Conservation (phyloP, 2,113 vertebrate genomes). For the Aramus guarauna region DNA sequence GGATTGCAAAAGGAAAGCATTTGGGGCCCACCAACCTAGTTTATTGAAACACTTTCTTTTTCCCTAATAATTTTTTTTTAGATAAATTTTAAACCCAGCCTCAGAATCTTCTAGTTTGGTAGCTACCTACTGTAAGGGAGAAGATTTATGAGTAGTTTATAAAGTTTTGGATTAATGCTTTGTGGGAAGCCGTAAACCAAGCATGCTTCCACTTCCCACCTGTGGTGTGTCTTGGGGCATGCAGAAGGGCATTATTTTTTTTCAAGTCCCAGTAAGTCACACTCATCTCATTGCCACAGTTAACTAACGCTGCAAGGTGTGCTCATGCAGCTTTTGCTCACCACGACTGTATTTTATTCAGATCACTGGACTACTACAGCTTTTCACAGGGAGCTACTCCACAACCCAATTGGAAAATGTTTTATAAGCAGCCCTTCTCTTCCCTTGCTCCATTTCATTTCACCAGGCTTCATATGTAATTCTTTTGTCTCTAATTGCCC, state of each 20-base stretch:
- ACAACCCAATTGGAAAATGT: neutral
- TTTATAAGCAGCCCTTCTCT: neutral
- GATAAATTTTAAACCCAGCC: neutral
- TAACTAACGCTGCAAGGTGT: neutral
- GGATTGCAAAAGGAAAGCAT: neutral
- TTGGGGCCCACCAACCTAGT: neutral
- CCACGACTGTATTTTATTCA: neutral
- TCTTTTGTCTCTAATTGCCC: neutral
- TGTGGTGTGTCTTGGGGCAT: neutral
- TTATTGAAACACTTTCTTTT: neutral
- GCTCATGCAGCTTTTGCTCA: neutral
- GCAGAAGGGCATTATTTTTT: neutral
- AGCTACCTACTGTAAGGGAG: neutral
- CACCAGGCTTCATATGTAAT: neutral
- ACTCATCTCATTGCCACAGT: neutral
- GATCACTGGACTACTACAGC: neutral
- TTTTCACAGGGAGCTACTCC: neutral
- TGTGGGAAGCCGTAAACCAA: neutral
- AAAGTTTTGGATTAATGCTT: neutral
- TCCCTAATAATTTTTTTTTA: neutral
- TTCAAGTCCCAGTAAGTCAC: neutral
- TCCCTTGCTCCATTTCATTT: neutral
- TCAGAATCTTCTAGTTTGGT: neutral
- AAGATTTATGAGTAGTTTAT: neutral
- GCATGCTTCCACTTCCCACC: neutral